Base-by-base conservation (phyloP, 2,113 vertebrate genomes). In the Entelurus aequoreus region DNA sequence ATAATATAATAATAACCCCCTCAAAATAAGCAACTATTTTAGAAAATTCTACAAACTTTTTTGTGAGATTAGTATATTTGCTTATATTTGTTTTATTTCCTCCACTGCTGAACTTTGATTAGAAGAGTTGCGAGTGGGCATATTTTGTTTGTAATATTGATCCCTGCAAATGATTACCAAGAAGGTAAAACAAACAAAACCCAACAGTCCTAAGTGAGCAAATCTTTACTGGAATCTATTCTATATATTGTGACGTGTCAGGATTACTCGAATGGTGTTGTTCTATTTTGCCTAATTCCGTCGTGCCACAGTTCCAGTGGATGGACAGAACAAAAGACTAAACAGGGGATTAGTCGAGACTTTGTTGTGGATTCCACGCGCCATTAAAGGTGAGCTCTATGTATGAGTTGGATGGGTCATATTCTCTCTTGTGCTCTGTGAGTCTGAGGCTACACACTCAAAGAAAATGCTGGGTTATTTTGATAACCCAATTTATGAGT, bases 111-210 rank as follows among this genome's bases (percentile, higher is more conserved):
- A 58, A 52, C 48, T 36, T 15, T n/a, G 28, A 48, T 21, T 5
- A 16, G 16, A 36, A 36, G 12, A 56, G 14, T 36, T 15, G 59
- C 59, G 66, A 65, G 9, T 42, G 62, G 11, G 38, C 3, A 0
- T 15, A 35, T 48, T 65, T 56, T 75, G 71, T 81, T 85, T 81
- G 63, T 15, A 19, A 1, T 40, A 84, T 82, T 81, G 84, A 84
- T 82, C 73, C 4, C 56, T 52, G 52, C 42, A 36, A 80, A 86
- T 85, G 55, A 82, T 85, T 85, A 48, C 54, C 66, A 8, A 61
- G 48, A 62, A 55, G 60, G 11, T 37, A 48, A 60, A 60, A 48
- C 21, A 60, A 56, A 56, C 37, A 38, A 42, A 40, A 56, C 8
- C 13, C 11, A 2, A 8, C 11, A 11, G 16, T 44, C 13, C 10